A percentile compares a stretch with the other conserved stretches of the same genome.
Evolutionary conservation across 2,888 invertebrate genomes (phyloP).

Genomic region (Ophraella communa): DNA sequence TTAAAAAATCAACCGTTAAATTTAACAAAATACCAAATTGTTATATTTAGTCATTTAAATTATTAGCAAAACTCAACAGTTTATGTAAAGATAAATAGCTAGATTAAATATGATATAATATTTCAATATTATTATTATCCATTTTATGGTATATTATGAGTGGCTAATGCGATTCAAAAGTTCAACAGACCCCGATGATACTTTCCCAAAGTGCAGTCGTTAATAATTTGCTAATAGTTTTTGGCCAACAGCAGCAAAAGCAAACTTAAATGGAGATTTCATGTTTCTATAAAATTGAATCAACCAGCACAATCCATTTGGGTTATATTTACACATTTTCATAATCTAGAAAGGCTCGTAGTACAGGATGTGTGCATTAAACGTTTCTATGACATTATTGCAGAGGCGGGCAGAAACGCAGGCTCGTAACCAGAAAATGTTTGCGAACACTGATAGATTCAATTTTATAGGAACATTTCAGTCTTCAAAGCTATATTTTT

Average conservation of each 20-base stretch:
- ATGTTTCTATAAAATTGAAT: constrained; percentile 27
- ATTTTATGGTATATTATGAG: background rate
- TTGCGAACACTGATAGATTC: no score
- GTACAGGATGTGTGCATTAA: constrained; percentile 11
- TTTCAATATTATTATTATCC: background rate
- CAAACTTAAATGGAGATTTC: constrained; percentile 25
- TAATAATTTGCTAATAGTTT: constrained; percentile 24
- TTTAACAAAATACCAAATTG: no score
- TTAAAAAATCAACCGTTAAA: no score
- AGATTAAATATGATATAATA: no score
- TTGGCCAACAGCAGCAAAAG: constrained; percentile 20
- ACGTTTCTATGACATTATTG: constrained; percentile 5
- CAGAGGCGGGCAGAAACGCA: background rate
- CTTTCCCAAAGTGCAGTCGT: constrained; percentile 13
- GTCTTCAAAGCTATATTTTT: no score
- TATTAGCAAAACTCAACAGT: no score
- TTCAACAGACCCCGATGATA: constrained; percentile 6
- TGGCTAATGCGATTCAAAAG: constrained; percentile 7
- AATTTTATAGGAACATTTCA: no score
- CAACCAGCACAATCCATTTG: constrained; percentile 23
- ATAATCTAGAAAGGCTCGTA: constrained; percentile 18
- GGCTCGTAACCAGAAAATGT: background rate
- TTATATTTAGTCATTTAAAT: no score
- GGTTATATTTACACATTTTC: constrained; percentile 27
- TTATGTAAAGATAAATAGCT: no score